These are phyloP conservation scores for Apistogramma diplotaenia DNA, from an alignment of 2,113 vertebrate species.

Conservation along the genomic window DNA sequence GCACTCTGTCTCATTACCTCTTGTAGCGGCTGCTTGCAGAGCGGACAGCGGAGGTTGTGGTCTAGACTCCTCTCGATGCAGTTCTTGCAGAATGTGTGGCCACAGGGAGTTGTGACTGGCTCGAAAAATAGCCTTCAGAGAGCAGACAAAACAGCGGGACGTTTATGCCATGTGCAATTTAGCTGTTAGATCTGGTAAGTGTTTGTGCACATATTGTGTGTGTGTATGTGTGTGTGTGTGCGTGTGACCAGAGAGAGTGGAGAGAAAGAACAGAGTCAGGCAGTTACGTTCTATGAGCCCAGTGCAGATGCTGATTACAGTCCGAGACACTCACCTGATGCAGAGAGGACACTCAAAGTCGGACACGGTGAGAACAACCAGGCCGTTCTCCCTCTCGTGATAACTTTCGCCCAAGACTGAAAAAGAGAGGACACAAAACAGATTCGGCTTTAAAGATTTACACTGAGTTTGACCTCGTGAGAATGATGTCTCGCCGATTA, in stretches of 20 bases:
- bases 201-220: background rate
- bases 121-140: conserved; percentile 82
- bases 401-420: conserved; percentile 44
- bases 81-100: conserved; percentile 91
- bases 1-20: conserved; percentile 69
- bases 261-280: background rate
- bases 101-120: conserved; percentile 88
- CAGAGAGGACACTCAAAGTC: conserved; percentile 92
- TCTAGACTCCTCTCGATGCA: conserved; percentile 90
- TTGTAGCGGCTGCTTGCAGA: conserved; percentile 90
- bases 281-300: background rate
- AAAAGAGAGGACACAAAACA: background rate
- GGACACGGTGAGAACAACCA: conserved; percentile 75
- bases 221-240: too few species aligned
- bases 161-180: background rate
- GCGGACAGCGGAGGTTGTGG: conserved; percentile 87
- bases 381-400: conserved; percentile 34
- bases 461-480: background rate
- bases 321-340: conserved; percentile 78
- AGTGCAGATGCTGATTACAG: background rate
- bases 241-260: background rate
- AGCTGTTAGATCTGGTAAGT: background rate
- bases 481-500: background rate
- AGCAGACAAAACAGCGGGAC: background rate
- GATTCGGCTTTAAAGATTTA: background rate